Conservation (phyloP, 2,888 invertebrate genomes). For the Drosophila pegasa region DNA sequence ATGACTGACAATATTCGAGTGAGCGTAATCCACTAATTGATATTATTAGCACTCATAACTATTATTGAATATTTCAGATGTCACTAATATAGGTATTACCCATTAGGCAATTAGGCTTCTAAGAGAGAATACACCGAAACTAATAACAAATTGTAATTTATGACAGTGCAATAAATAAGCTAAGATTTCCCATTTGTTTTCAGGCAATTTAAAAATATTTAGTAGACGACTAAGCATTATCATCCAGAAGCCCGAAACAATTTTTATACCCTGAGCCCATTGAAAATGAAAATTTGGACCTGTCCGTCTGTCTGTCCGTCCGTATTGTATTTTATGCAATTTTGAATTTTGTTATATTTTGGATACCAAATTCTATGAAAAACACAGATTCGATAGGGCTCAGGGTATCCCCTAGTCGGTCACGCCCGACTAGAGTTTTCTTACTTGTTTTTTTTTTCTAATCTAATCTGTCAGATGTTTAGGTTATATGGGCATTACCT, state of each 20-base stretch:
- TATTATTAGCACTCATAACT: slow-evolving; percentile 7
- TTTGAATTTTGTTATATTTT: too few species aligned
- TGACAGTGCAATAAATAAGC: slow-evolving; percentile 2
- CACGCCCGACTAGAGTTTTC: too few species aligned
- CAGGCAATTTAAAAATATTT: neutral
- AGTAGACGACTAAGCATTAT: too few species aligned
- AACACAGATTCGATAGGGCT: too few species aligned
- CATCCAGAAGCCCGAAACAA: neutral
- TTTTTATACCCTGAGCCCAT: too few species aligned
- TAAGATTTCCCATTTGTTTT: neutral
- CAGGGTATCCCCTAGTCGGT: too few species aligned
- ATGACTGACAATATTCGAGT: slow-evolving; percentile 17
- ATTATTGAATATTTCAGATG: slow-evolving; percentile 8
- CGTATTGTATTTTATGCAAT: too few species aligned
- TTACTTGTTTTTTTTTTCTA: too few species aligned
- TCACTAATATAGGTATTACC: neutral
- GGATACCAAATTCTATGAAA: too few species aligned
- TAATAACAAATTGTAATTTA: neutral
- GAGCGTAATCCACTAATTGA: slow-evolving; percentile 17
- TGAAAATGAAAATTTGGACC: neutral
- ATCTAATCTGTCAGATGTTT: neutral
- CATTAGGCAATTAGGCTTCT: neutral
- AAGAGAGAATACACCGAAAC: neutral
- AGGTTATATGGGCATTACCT: neutral
- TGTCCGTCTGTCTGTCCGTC: too few species aligned